Conservation (phyloP, 2,888 invertebrate genomes). For the Baccha elongata region DNA sequence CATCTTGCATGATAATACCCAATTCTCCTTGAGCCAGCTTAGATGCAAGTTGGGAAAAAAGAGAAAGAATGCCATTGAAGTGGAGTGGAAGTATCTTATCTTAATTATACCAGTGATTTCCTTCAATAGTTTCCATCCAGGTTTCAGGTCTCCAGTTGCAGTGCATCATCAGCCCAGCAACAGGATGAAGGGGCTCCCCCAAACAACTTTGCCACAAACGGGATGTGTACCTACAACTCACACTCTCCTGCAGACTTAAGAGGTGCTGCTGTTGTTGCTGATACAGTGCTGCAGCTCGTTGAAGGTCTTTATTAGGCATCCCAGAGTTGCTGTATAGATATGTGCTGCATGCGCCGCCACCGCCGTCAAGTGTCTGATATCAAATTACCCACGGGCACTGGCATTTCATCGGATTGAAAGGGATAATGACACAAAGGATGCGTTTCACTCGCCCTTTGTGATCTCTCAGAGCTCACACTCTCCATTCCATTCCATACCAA, state of each 20-base stretch:
- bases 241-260: conserved; percentile 55
- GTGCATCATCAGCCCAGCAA: neutral
- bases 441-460: conserved; percentile 69
- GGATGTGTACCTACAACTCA: conserved; percentile 30
- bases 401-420: conserved; percentile 74
- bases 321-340: conserved; percentile 48
- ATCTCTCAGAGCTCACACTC: conserved; percentile 30
- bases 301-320: conserved; percentile 71
- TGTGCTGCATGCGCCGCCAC: conserved; percentile 54
- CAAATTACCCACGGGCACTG: conserved; percentile 72
- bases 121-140: no score
- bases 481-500: neutral
- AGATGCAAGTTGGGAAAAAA: conserved; percentile 25
- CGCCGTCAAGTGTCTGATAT: conserved; percentile 72
- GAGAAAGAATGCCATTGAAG: conserved; percentile 37
- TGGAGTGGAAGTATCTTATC: conserved; percentile 68
- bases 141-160: neutral
- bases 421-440: conserved; percentile 74
- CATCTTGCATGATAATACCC: conserved; percentile 57
- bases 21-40: conserved; percentile 44
- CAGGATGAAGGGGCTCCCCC: conserved; percentile 54
- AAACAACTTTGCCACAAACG: conserved; percentile 35
- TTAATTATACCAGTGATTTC: conserved; percentile 67
- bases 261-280: conserved; percentile 23
- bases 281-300: conserved; percentile 4